phyloP scores from a whole-genome alignment of 2,113 vertebrate genomes.

The Amazona vittata region DNA sequence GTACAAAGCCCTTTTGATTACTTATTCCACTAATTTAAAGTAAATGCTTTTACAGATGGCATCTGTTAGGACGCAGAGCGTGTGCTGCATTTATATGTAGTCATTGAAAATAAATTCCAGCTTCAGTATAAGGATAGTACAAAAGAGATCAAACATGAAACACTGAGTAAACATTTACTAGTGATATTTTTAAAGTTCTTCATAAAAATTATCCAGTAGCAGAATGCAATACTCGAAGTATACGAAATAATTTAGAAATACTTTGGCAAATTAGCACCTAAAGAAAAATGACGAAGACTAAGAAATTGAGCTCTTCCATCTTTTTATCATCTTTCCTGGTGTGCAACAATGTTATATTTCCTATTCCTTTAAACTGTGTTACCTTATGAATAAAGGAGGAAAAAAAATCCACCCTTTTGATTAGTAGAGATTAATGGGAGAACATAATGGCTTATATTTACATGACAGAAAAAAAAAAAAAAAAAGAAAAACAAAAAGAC shows the following conservation, averaged over 20 bases:
- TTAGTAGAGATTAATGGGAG: neutral
- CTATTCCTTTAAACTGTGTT: conserved; percentile 39
- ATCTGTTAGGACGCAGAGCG: conserved; percentile 83
- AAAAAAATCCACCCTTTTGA: conserved; percentile 29
- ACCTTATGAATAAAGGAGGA: conserved; percentile 12
- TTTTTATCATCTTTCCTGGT: conserved; percentile 42
- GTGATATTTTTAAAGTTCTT: conserved; percentile 70
- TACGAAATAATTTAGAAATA: conserved; percentile 71
- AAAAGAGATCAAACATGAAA: conserved; percentile 79
- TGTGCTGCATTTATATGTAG: conserved; percentile 81
- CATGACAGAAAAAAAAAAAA: neutral
- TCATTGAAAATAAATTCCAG: conserved; percentile 84
- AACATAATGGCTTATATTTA: neutral
- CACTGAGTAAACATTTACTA: conserved; percentile 78
- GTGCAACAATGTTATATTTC: conserved; percentile 49
- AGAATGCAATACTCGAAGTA: conserved; percentile 49
- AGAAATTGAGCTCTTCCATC: conserved; percentile 38
- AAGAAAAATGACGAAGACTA: conserved; percentile 52
- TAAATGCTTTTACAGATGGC: conserved; percentile 90
- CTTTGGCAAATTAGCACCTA: conserved; percentile 81
- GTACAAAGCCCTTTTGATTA: conserved; percentile 90
- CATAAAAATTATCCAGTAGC: conserved; percentile 75
- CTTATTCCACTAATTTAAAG: conserved; percentile 89
- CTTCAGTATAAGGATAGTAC: conserved; percentile 74
- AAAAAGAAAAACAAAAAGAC: neutral